phyloP scores from a whole-genome alignment of 1,140 invertebrate species.

The Diabrotica virgifera region DNA sequence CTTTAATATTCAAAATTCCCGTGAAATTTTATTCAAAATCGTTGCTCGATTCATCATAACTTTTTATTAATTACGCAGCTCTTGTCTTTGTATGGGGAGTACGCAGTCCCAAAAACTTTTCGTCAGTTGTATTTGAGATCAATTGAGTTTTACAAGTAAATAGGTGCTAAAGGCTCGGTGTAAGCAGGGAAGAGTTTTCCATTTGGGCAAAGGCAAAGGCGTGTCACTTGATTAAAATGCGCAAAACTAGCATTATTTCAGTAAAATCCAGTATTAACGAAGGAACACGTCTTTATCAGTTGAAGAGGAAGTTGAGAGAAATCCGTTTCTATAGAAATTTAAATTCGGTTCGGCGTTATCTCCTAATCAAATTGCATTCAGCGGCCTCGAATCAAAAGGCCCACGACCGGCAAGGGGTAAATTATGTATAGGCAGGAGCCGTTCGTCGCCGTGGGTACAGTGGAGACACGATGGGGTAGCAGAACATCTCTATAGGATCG shows the following conservation, averaged over 20 bases:
- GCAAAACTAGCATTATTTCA: constrained; percentile 17
- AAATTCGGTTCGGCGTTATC: constrained; percentile 14
- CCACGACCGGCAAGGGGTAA: constrained; percentile 8
- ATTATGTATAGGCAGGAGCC: constrained; percentile 5
- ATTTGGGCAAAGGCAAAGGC: constrained; percentile 5
- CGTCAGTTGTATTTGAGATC: neutral
- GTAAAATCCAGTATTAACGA: constrained; percentile 11
- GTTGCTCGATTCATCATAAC: neutral
- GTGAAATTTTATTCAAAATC: neutral
- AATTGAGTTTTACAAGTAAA: neutral
- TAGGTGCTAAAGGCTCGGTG: neutral
- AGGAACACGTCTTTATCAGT: constrained; percentile 17
- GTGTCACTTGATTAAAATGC: constrained; percentile 13
- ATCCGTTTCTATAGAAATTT: constrained; percentile 15
- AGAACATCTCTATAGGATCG: no score
- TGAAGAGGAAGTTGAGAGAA: constrained; percentile 14
- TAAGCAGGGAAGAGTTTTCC: neutral
- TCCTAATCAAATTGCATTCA: constrained; percentile 14
- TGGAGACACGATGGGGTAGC: neutral
- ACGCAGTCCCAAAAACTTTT: neutral
- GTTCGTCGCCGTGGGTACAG: neutral
- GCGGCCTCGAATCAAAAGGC: constrained; percentile 11
- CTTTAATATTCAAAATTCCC: neutral
- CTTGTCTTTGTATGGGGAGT: neutral
- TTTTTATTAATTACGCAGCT: neutral